Base-by-base conservation (phyloP, 2,797 vertebrate genomes). In the Gallirallus australis region DNA sequence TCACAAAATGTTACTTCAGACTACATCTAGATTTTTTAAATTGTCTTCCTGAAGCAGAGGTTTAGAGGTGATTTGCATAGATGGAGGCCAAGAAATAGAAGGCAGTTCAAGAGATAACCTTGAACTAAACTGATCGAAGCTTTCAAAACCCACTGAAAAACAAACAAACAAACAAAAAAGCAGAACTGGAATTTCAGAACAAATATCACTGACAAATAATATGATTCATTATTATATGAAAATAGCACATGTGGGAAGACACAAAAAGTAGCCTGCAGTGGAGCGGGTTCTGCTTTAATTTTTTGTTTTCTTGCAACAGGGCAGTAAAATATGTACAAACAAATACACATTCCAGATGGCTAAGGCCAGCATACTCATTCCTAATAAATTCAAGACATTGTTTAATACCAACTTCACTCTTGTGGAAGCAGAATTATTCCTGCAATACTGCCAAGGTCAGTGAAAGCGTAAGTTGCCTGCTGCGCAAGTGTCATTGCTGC, bases 341-440 rank as follows among this genome's bases (percentile, higher is more conserved):
- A 97, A 92, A 92, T 28, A 61, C 64, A 79, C 25, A 40, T 94
- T 96, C 93, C 93, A 97, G 91, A 93, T 90, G 84, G 92, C 73
- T 85, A 76, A 83, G 48, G n/a, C 72, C 86, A 88, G n/a, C 76
- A 82, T 42, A 48, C n/a, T 83, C 50, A 73, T 52, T 94, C 33
- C 69, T 95, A 92, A 72, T 53, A 85, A 59, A 91, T 59, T 56
- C 37, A 81, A 91, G 89, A 72, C 68, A 88, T 69, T 85, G 70
- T 88, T 91, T 88, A 82, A 69, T 52, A 92, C 25, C n/a, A 86
- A 15, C 42, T 70, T 90, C 65, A 47, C 14, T 82, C 84, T 42
- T 30, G 12, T 7, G 2, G 86, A 93, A 93, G 53, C 56, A 86
- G 47, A 96, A 79, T 79, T 86, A 66, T 71, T 39, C 65, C 64